A percentile compares a stretch with the other conserved stretches of the same genome.
phyloP scores from a whole-genome alignment of 1,140 invertebrate species.

The Diachasmimorpha longicaudata region DNA sequence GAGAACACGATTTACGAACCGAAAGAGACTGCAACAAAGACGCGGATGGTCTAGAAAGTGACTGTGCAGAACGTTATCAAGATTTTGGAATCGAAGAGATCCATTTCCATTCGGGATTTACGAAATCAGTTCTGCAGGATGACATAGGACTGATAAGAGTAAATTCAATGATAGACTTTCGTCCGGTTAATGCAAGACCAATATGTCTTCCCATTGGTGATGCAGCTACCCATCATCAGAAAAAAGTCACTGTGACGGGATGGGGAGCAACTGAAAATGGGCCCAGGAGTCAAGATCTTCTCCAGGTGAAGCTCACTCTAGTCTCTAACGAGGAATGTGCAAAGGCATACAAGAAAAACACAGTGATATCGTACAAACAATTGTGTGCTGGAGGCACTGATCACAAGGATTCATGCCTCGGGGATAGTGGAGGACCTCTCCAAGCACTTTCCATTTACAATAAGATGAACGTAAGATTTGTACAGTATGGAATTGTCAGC shows the following conservation, averaged over 20 bases:
- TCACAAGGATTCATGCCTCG: constrained; percentile 48
- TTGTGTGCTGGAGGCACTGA: constrained; percentile 64
- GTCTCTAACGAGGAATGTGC: constrained; percentile 54
- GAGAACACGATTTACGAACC: constrained; percentile 25
- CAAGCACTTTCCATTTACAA: constrained; percentile 20
- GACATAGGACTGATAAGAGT: constrained; percentile 69
- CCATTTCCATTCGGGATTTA: constrained; percentile 64
- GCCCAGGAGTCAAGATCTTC: constrained; percentile 47
- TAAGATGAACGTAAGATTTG: constrained; percentile 12
- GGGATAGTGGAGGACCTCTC: constrained; percentile 58
- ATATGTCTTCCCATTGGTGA: constrained; percentile 63
- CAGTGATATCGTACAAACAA: constrained; percentile 46
- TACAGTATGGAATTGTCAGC: constrained; percentile 65
- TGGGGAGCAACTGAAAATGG: constrained; percentile 63
- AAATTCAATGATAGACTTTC: constrained; percentile 54
- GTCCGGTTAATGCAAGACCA: constrained; percentile 57
- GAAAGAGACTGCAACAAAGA: constrained; percentile 17
- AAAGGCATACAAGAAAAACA: constrained; percentile 41
- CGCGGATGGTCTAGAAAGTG: not conserved
- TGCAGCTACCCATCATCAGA: constrained; percentile 41
- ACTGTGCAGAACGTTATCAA: constrained; percentile 64
- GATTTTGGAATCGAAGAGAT: constrained; percentile 64
- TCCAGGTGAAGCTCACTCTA: constrained; percentile 61
- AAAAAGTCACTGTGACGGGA: constrained; percentile 58
- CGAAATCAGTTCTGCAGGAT: constrained; percentile 52